Percentiles rank a stretch among this genome's conserved stretches.
phyloP scores from a whole-genome alignment of 2,888 invertebrate species.

The Monopis laevigella region DNA sequence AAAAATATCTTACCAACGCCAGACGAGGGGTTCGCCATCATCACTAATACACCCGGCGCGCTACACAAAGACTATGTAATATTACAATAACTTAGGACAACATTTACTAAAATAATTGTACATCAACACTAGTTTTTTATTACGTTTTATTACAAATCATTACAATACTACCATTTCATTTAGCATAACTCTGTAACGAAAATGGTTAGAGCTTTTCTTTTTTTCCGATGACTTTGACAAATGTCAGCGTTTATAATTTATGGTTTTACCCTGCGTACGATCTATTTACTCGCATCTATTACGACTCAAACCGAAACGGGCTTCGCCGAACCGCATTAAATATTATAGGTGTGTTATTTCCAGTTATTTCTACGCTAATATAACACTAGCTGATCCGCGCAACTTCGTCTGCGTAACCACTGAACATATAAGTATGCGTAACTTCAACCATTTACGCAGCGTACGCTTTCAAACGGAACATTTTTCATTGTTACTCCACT shows the following conservation, averaged over 20 bases:
- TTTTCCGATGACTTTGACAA: conserved; percentile 58
- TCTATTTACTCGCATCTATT: too few relatives aligned
- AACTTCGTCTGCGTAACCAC: too few relatives aligned
- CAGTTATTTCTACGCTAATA: too few relatives aligned
- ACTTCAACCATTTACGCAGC: too few relatives aligned
- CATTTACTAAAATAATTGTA: conserved; percentile 11
- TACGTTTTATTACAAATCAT: neutral
- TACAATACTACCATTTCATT: neutral
- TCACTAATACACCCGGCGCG: conserved; percentile 62
- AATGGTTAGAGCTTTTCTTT: conserved; percentile 24
- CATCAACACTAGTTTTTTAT: conserved; percentile 1
- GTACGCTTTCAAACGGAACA: too few relatives aligned
- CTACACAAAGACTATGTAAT: conserved; percentile 21
- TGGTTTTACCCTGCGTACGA: too few relatives aligned
- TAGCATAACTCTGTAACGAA: conserved; percentile 2
- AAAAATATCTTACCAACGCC: conserved; percentile 81
- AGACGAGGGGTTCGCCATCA: conserved; percentile 91
- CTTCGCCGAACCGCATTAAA: too few relatives aligned
- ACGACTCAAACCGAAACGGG: too few relatives aligned
- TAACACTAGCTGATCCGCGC: too few relatives aligned
- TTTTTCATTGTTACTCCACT: too few relatives aligned
- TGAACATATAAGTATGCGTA: too few relatives aligned
- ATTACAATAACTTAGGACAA: neutral
- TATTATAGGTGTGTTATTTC: too few relatives aligned
- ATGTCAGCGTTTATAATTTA: conserved; percentile 27